phyloP scores from a whole-genome alignment of 2,113 vertebrate genomes.

The Tetraodon nigroviridis region DNA sequence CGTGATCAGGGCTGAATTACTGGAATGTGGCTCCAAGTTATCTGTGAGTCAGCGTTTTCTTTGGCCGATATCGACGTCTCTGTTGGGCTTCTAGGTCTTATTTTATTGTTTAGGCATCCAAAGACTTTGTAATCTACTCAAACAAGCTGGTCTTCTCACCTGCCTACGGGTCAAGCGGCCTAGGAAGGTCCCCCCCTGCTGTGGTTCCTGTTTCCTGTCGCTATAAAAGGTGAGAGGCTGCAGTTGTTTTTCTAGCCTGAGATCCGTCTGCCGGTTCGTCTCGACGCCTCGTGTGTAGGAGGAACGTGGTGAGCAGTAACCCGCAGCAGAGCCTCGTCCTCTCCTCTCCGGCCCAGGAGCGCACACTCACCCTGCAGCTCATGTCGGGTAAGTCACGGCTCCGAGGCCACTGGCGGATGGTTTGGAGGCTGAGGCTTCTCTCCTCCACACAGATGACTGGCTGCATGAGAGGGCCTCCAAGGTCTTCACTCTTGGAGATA shows the following conservation, averaged over 20 bases:
- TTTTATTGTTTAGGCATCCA: conserved; percentile 14
- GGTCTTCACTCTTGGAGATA: conserved; percentile 32
- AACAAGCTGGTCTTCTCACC: conserved; percentile 36
- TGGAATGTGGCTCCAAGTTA: conserved; percentile 41
- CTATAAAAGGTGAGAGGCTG: conserved; percentile 36
- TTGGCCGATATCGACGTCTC: neutral
- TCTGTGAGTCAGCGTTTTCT: conserved; percentile 13
- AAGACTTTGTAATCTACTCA: conserved; percentile 42
- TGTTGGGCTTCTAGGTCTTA: neutral
- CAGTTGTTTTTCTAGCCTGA: neutral
- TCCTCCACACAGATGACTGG: conserved; percentile 39
- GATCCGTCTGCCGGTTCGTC: neutral
- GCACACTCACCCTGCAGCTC: conserved; percentile 37
- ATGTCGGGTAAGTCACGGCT: conserved; percentile 24
- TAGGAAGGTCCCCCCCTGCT: conserved; percentile 15
- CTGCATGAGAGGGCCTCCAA: conserved; percentile 5
- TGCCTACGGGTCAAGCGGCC: neutral
- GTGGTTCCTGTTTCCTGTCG: conserved; percentile 43
- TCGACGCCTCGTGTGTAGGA: conserved; percentile 14
- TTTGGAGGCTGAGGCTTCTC: neutral
- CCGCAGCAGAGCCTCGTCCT: neutral
- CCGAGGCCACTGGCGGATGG: too few species aligned
- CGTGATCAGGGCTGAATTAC: conserved; percentile 32
- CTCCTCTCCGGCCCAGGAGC: neutral
- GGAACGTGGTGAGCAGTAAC: conserved; percentile 32